A percentile compares a stretch with the other conserved stretches of the same genome.
phyloP scores from a whole-genome alignment of 2,888 invertebrate genomes.

The Schizotus pectinicornis region DNA sequence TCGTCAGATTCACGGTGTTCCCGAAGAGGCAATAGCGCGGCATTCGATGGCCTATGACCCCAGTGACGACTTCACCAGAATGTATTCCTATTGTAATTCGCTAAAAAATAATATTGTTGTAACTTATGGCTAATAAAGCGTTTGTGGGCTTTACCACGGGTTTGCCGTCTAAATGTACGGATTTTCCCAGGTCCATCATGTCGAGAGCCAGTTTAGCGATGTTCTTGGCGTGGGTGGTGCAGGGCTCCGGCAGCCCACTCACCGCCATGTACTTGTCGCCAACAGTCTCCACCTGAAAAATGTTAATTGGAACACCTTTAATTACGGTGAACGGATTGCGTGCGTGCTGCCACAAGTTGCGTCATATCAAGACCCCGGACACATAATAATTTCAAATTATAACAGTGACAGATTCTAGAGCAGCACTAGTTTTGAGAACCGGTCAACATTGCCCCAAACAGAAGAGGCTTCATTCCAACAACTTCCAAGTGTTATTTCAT shows the following conservation, averaged over 20 bases:
- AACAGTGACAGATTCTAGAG: background rate
- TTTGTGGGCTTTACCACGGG: slow-evolving; percentile 73
- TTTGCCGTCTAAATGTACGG: slow-evolving; percentile 85
- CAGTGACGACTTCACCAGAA: slow-evolving; percentile 92
- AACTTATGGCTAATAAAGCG: background rate
- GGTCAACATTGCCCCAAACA: too few relatives aligned
- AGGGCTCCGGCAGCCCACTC: slow-evolving; percentile 91
- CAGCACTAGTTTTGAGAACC: too few relatives aligned
- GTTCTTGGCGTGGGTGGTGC: slow-evolving; percentile 87
- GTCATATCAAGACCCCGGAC: too few relatives aligned
- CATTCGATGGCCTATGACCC: slow-evolving; percentile 93
- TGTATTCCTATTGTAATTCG: slow-evolving; percentile 94
- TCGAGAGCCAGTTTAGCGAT: slow-evolving; percentile 90
- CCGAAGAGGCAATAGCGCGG: slow-evolving; percentile 93
- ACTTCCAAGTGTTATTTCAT: too few relatives aligned
- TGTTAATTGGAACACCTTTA: background rate
- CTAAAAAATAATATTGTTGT: slow-evolving; percentile 61
- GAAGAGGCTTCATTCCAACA: too few relatives aligned
- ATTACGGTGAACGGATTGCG: background rate
- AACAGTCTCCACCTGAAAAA: slow-evolving; percentile 88
- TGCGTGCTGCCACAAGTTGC: background rate
- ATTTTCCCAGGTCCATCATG: slow-evolving; percentile 93
- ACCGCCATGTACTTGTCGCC: slow-evolving; percentile 99
- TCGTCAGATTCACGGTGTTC: slow-evolving; percentile 92
- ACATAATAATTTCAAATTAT: background rate